Conservation (phyloP, 2,797 vertebrate genomes). For the Potorous gilbertii region DNA sequence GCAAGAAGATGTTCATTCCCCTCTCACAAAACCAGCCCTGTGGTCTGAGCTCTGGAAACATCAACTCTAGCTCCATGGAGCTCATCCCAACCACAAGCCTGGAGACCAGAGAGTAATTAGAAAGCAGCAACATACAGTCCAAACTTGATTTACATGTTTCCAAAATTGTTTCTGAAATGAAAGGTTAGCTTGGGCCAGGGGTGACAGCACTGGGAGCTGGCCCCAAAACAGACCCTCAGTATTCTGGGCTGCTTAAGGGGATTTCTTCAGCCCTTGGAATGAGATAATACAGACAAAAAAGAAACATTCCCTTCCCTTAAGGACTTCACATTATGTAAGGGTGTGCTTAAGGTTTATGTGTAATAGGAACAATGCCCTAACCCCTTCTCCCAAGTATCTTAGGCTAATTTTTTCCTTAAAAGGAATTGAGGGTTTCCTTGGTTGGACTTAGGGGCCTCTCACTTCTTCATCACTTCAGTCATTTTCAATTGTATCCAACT, state of each 20-base stretch:
- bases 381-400: background rate
- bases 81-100: conserved; percentile 49
- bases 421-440: background rate
- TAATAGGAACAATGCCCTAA: background rate
- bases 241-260: background rate
- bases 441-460: background rate
- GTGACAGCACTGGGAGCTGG: background rate
- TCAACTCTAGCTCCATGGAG: background rate
- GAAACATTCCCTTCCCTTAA: background rate
- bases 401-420: background rate
- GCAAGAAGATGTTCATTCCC: background rate
- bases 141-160: conserved; percentile 56
- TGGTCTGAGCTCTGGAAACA: conserved; percentile 1
- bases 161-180: conserved; percentile 64
- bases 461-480: background rate
- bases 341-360: background rate
- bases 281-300: background rate
- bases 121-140: conserved; percentile 47
- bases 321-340: background rate
- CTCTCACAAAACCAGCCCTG: conserved; percentile 28
- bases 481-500: background rate
- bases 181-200: conserved; percentile 14
- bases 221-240: background rate
- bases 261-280: background rate
- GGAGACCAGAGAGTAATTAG: conserved; percentile 67